Percentiles rank a stretch among this genome's conserved stretches.
phyloP scores from a whole-genome alignment of 2,797 vertebrate genomes.

The Coregonus suidteri region DNA sequence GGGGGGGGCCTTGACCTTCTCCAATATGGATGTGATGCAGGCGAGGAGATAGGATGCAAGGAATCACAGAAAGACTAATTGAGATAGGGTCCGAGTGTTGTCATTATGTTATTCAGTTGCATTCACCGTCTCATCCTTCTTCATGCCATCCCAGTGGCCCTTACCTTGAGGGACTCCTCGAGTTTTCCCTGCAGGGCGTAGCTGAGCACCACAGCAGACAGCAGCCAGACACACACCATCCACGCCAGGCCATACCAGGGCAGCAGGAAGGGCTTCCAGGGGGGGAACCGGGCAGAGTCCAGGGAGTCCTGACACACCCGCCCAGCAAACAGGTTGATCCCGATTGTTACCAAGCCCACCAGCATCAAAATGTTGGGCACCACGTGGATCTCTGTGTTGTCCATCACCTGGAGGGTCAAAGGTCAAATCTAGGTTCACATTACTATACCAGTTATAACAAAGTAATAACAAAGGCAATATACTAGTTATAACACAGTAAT shows the following conservation, averaged over 20 bases:
- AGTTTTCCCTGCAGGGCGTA: constrained; percentile 86
- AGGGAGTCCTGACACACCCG: constrained; percentile 94
- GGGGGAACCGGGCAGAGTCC: constrained; percentile 86
- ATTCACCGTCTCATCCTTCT: no score
- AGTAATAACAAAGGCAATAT: no score
- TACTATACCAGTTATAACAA: neutral
- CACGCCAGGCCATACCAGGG: constrained; percentile 80
- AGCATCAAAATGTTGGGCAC: constrained; percentile 95
- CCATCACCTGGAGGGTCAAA: constrained; percentile 82
- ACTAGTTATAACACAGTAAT: neutral
- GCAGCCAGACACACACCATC: constrained; percentile 78
- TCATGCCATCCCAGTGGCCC: neutral
- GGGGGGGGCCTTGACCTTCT: neutral
- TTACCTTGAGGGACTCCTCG: constrained; percentile 87
- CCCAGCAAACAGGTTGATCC: constrained; percentile 87
- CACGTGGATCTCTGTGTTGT: constrained; percentile 91
- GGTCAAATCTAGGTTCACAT: neutral
- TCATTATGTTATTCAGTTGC: no score
- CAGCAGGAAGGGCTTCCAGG: constrained; percentile 89
- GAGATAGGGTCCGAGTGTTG: no score
- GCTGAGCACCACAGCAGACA: constrained; percentile 85
- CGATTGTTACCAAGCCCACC: constrained; percentile 87
- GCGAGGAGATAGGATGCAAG: no score
- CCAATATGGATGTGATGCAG: neutral
- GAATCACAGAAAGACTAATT: no score